Evolutionary conservation across 2,113 vertebrate species (phyloP).

Genomic region (Stigmatopora nigra): DNA sequence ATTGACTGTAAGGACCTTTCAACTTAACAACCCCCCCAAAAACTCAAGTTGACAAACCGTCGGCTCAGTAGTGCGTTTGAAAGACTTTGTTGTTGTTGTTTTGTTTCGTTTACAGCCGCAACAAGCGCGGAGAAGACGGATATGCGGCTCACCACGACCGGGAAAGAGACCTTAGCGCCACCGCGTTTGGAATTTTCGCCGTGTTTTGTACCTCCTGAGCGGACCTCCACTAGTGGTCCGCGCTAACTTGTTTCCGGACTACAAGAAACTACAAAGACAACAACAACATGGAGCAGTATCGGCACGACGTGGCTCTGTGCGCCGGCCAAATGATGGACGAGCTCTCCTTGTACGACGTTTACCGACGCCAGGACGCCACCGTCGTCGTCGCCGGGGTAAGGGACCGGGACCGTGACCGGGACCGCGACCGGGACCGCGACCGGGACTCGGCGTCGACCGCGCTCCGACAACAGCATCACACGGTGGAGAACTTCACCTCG

Average conservation of each 20-base stretch:
- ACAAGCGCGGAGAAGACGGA: conserved; percentile 24
- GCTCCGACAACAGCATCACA: conserved; percentile 69
- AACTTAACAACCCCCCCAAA: conserved; percentile 72
- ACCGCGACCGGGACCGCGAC: conserved; percentile 50
- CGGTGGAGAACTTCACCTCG: conserved; percentile 62
- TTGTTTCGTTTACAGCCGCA: conserved; percentile 22
- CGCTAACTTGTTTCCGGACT: conserved; percentile 12
- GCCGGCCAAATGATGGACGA: conserved; percentile 80
- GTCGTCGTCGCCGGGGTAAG: conserved; percentile 53
- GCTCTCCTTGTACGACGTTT: conserved; percentile 73
- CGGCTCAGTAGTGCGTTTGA: conserved; percentile 55
- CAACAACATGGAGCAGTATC: conserved; percentile 77
- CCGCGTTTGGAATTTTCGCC: background rate
- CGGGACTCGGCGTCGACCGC: conserved; percentile 67
- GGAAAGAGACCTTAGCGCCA: background rate
- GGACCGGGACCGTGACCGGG: conserved; percentile 53
- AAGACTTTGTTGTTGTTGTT: conserved; percentile 40
- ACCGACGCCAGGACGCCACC: conserved; percentile 60
- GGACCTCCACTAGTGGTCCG: conserved; percentile 4
- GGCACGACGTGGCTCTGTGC: conserved; percentile 73
- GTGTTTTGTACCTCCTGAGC: conserved; percentile 65
- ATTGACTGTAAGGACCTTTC: conserved; percentile 80
- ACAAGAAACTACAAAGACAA: conserved; percentile 9
- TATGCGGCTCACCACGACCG: conserved; percentile 36
- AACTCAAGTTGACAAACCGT: conserved; percentile 74